These are phyloP conservation scores for Piscicola geometra DNA, from an alignment of 2,888 invertebrate genomes.

Conservation along the genomic window DNA sequence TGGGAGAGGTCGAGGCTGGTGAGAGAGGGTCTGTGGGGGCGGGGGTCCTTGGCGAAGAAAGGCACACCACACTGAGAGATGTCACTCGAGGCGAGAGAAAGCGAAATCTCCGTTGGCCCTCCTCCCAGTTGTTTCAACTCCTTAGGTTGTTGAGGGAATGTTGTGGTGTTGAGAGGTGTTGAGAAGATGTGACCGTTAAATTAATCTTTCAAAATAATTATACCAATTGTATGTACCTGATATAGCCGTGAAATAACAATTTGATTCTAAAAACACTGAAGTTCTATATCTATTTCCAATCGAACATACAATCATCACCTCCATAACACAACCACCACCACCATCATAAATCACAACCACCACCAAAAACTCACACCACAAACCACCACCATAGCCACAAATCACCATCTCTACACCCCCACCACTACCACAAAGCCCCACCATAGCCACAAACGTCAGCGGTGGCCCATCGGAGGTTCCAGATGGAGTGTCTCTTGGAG, in stretches of 20 bases:
- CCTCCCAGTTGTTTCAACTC: slow-evolving; percentile 7
- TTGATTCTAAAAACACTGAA: too few relatives aligned
- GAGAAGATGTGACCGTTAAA: too few relatives aligned
- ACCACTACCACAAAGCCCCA: not conserved
- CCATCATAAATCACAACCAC: slow-evolving; percentile 3
- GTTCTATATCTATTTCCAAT: too few relatives aligned
- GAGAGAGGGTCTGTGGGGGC: slow-evolving; percentile 4
- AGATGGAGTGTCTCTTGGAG: slow-evolving; percentile 74
- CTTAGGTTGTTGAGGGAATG: too few relatives aligned
- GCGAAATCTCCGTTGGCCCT: not conserved
- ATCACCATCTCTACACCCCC: not conserved
- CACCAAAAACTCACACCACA: not conserved
- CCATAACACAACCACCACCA: not conserved
- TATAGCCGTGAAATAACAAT: too few relatives aligned
- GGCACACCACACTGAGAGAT: not conserved
- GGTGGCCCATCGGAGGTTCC: slow-evolving; percentile 71
- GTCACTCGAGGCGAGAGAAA: slow-evolving; percentile 1
- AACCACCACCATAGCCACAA: not conserved
- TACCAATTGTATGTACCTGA: too few relatives aligned
- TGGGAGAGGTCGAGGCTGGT: slow-evolving; percentile 39
- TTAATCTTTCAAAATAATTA: too few relatives aligned
- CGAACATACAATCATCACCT: too few relatives aligned
- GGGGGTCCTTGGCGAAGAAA: not conserved
- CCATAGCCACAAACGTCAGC: slow-evolving; percentile 63
- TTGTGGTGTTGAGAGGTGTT: too few relatives aligned